phyloP scores from a whole-genome alignment of 2,113 vertebrate species.

The Lepus europaeus region DNA sequence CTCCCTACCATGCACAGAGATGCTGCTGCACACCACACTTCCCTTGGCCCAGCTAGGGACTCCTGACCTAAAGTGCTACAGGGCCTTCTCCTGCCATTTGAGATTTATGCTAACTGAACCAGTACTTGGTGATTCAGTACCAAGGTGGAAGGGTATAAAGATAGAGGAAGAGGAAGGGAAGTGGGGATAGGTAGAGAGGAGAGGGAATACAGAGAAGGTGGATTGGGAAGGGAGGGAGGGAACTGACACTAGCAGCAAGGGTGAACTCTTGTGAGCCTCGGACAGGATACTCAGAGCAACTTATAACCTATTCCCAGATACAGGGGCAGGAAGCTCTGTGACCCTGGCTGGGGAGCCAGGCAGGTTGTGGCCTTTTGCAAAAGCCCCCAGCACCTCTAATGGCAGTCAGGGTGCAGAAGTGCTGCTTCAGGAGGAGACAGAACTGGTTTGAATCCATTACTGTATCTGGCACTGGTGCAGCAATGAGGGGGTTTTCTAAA shows the following conservation, averaged over 20 bases:
- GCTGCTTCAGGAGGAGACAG: neutral
- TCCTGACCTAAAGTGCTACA: neutral
- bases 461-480: neutral
- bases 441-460: neutral
- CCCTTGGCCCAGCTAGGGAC: neutral
- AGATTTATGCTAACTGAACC: neutral
- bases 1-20: neutral
- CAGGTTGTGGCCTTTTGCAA: neutral
- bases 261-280: neutral
- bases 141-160: neutral
- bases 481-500: neutral
- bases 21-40: rapidly evolving
- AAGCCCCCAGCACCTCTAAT: neutral
- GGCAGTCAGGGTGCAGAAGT: neutral
- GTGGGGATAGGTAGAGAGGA: neutral
- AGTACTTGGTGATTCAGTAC: conserved; percentile 20
- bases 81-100: neutral
- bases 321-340: neutral
- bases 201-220: too few relatives aligned
- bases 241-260: neutral
- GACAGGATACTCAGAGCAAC: too few relatives aligned
- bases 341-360: neutral
- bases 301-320: too few relatives aligned
- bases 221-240: neutral
- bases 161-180: too few relatives aligned